Base-by-base conservation (phyloP, 35 echinoderm and acorn worm species). In the Heliocidaris erythrogramma region DNA sequence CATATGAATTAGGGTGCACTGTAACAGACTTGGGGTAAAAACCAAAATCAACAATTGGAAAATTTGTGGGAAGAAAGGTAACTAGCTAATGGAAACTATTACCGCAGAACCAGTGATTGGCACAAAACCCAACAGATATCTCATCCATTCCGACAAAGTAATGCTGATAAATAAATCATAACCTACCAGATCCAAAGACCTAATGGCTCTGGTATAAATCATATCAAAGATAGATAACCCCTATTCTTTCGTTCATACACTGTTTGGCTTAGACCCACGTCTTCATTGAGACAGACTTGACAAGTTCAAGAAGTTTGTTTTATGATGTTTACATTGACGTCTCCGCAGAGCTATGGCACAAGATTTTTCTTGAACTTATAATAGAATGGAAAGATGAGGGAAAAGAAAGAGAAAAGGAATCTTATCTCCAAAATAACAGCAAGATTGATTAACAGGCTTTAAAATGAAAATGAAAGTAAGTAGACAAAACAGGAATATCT, bases 151-250 rank as follows among this genome's bases (percentile, higher is more conserved):
- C 17, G 65, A 78, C 65, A 78, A 78, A 78, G 65, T 78, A 89
- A 89, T 47, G 47, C 87, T 89, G 47, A 89, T 48, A 89, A 89
- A 89, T 89, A 89, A 47, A 89, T 89, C 87, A 89, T 48, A 89
- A 47, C 30, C 31, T 13, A n/a, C 21, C 87, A 35, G 47, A 47
- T 48, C 87, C 85, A 32, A 47, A 89, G 47, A 89, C 87, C 87
- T 89, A 89, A 89, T 89, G 87, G 87, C 31, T n/a, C 29, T n/a
- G 4, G 85, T 9, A 48, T 89, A 89, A 89, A 89, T 89, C 87
- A 89, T 48, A 7, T 78, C 65, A 29, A 78, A 78, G 21, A 78
- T 78, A 18, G 65, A 78, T 78, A 78, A 78, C 65, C 65, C 35
- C 65, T 7, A 78, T 78, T 78, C 52, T 14, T 56, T 56, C 65